These are phyloP conservation scores for Apteryx mantelli DNA, from an alignment of 2,113 vertebrate genomes.

Conservation along the genomic window DNA sequence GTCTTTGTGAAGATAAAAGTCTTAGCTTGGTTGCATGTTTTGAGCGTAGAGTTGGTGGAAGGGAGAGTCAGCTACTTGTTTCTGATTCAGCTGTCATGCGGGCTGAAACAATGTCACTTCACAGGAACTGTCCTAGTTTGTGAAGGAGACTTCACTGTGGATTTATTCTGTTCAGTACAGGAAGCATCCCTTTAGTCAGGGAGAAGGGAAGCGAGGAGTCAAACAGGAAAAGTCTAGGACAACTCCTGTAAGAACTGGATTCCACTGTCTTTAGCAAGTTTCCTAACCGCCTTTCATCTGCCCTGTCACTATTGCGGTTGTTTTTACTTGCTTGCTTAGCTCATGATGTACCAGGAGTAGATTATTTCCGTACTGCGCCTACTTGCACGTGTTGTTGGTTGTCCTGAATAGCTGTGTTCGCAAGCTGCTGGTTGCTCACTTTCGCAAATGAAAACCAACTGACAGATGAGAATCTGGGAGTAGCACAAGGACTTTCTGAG, in stretches of 20 bases:
- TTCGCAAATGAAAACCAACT: not conserved
- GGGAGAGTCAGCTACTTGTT: not conserved
- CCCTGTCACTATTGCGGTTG: not conserved
- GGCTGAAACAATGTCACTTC: not conserved
- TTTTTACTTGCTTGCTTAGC: not conserved
- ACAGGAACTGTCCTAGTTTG: not conserved
- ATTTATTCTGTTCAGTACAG: accelerated
- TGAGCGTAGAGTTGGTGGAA: not conserved
- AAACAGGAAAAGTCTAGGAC: not conserved
- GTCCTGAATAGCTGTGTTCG: accelerated
- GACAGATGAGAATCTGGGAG: not conserved
- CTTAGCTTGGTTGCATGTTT: not conserved
- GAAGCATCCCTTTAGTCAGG: not conserved
- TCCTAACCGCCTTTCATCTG: not conserved
- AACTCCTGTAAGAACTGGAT: not conserved
- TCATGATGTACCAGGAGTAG: not conserved
- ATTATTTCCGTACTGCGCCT: not conserved
- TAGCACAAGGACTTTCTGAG: not conserved
- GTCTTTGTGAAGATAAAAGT: not conserved
- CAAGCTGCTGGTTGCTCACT: not conserved
- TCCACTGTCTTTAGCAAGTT: not conserved
- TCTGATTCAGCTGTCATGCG: accelerated
- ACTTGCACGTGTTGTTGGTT: not conserved
- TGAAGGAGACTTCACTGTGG: not conserved
- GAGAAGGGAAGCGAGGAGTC: not conserved